phyloP scores from a whole-genome alignment of 1,140 invertebrate species.

The Drosophila ogumai region DNA sequence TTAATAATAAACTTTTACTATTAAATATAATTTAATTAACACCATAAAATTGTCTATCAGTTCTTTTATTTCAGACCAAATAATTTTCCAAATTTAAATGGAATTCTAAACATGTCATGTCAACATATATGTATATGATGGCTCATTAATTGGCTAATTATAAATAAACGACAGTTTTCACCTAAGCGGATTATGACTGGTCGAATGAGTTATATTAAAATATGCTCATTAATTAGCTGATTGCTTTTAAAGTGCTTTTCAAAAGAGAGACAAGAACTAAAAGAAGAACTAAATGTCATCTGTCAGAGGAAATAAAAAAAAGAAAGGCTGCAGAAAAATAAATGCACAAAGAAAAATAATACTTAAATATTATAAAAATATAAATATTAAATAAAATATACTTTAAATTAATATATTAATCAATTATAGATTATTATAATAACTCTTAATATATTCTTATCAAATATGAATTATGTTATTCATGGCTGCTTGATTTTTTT shows the following conservation, averaged over 20 bases:
- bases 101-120: background rate
- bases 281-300: background rate
- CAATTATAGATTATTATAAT: too few relatives aligned
- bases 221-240: constrained; percentile 22
- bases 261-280: background rate
- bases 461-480: too few relatives aligned
- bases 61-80: background rate
- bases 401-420: too few relatives aligned
- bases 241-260: constrained; percentile 1
- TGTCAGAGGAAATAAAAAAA: background rate
- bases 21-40: background rate
- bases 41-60: background rate
- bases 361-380: too few relatives aligned
- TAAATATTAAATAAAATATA: too few relatives aligned
- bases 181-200: constrained; percentile 1
- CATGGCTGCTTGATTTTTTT: too few relatives aligned
- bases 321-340: background rate
- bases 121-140: background rate
- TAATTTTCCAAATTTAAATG: background rate
- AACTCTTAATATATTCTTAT: too few relatives aligned
- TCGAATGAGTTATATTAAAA: background rate
- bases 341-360: too few relatives aligned
- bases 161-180: background rate
- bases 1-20: background rate
- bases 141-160: background rate